Evolutionary conservation across 2,888 invertebrate genomes (phyloP).

Genomic region (Aromia moschata): DNA sequence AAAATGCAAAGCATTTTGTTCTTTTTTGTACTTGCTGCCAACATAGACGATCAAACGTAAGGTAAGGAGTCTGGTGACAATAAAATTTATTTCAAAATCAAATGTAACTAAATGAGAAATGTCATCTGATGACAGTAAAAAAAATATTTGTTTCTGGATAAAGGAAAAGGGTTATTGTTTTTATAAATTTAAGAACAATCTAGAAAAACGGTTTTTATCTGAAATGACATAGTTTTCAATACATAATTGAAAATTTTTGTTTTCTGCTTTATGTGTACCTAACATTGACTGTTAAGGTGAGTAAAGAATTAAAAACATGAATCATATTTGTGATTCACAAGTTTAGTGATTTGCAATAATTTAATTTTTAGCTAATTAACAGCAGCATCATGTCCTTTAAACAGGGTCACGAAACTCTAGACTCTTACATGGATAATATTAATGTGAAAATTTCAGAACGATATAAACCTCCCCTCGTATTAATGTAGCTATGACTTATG

Average conservation of each 20-base stretch:
- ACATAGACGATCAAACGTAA: too few species aligned
- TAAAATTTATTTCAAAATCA: not conserved
- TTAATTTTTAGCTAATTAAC: constrained; percentile 27
- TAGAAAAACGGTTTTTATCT: constrained; percentile 9
- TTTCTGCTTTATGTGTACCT: constrained; percentile 10
- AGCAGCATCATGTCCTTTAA: constrained; percentile 49
- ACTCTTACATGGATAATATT: constrained; percentile 80
- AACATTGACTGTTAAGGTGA: constrained; percentile 38
- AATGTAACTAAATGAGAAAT: constrained; percentile 27
- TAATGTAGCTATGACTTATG: constrained; percentile 68
- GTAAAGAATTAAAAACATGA: constrained; percentile 12
- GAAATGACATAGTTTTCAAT: constrained; percentile 21
- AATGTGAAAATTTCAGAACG: constrained; percentile 89
- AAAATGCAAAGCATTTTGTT: too few species aligned
- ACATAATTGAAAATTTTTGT: constrained; percentile 15
- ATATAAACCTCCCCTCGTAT: constrained; percentile 83
- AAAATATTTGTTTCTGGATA: constrained; percentile 12
- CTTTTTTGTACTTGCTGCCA: not conserved
- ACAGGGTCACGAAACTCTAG: constrained; percentile 42
- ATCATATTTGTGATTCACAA: constrained; percentile 37
- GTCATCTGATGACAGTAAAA: constrained; percentile 17
- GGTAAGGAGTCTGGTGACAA: too few species aligned
- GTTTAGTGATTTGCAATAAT: constrained; percentile 29
- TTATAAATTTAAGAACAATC: constrained; percentile 6
- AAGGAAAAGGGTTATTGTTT: constrained; percentile 13